phyloP scores from a whole-genome alignment of 2,113 vertebrate genomes.

The Nesoenas mayeri region DNA sequence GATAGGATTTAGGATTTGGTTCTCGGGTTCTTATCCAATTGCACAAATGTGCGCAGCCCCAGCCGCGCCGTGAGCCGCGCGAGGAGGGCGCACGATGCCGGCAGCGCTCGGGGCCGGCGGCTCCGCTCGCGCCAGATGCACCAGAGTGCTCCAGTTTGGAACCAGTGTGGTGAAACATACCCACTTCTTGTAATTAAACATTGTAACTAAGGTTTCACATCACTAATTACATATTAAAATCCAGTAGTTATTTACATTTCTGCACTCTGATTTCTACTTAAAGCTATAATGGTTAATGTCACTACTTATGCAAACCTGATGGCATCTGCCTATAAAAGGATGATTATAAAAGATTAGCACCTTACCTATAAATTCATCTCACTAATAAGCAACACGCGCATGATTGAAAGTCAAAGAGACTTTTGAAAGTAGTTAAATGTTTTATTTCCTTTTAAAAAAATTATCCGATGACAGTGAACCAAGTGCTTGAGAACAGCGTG shows the following conservation, averaged over 20 bases:
- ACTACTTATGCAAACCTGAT: slow-evolving; percentile 26
- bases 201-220: slow-evolving; percentile 17
- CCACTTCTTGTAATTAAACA: slow-evolving; percentile 39
- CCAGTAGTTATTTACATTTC: slow-evolving; percentile 59
- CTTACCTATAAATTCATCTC: slow-evolving; percentile 50
- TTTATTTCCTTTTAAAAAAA: slow-evolving; percentile 50
- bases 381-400: slow-evolving; percentile 10
- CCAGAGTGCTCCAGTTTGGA: slow-evolving; percentile 3
- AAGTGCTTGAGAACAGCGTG: neutral
- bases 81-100: neutral
- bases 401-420: slow-evolving; percentile 55
- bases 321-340: slow-evolving; percentile 46
- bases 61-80: neutral
- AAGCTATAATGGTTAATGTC: slow-evolving; percentile 29
- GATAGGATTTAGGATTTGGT: slow-evolving; percentile 62
- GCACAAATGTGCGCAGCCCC: slow-evolving; percentile 19
- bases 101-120: neutral
- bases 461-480: neutral
- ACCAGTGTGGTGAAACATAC: neutral
- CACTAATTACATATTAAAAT: slow-evolving; percentile 44
- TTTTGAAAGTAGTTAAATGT: slow-evolving; percentile 38
- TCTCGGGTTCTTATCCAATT: slow-evolving; percentile 53
- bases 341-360: slow-evolving; percentile 54
- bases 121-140: neutral
- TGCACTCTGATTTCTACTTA: slow-evolving; percentile 35